Percentiles rank a stretch among this genome's conserved stretches.
Conservation (phyloP, 2,888 invertebrate genomes). For the Hoplodrina blanda region DNA sequence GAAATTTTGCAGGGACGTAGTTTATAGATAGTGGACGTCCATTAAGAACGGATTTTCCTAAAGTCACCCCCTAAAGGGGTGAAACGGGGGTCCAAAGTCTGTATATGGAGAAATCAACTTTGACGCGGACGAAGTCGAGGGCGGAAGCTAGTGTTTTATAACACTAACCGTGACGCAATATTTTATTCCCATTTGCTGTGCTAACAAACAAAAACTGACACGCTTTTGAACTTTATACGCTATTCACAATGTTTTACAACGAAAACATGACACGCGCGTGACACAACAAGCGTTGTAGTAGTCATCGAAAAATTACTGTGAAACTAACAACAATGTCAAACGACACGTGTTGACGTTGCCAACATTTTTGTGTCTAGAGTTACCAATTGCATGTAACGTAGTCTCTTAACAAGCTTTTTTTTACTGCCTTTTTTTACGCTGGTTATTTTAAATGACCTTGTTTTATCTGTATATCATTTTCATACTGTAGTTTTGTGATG, state of each 20-base stretch:
- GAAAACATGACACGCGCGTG: slow-evolving; percentile 47
- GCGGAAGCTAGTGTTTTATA: background rate
- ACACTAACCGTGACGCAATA: slow-evolving; percentile 7
- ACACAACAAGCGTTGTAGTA: slow-evolving; percentile 44
- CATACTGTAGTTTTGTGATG: too few relatives aligned
- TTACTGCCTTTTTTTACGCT: slow-evolving; percentile 8
- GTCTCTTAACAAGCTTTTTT: slow-evolving; percentile 13
- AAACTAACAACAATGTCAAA: slow-evolving; percentile 38
- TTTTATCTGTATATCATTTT: background rate
- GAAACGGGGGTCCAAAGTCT: too few relatives aligned
- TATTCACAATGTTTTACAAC: slow-evolving; percentile 41
- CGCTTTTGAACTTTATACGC: slow-evolving; percentile 35
- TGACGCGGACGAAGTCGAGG: too few relatives aligned
- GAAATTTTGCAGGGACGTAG: too few relatives aligned
- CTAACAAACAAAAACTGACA: slow-evolving; percentile 42
- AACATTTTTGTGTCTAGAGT: slow-evolving; percentile 16
- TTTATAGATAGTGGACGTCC: too few relatives aligned
- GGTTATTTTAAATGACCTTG: background rate
- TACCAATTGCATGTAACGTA: slow-evolving; percentile 29
- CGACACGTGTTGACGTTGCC: background rate
- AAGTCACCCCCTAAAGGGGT: too few relatives aligned
- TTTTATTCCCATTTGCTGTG: slow-evolving; percentile 15
- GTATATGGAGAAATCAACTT: too few relatives aligned
- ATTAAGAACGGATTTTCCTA: too few relatives aligned
- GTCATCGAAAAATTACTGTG: slow-evolving; percentile 54